Conservation (phyloP, 2,888 invertebrate genomes). For the Folsomia candida region DNA sequence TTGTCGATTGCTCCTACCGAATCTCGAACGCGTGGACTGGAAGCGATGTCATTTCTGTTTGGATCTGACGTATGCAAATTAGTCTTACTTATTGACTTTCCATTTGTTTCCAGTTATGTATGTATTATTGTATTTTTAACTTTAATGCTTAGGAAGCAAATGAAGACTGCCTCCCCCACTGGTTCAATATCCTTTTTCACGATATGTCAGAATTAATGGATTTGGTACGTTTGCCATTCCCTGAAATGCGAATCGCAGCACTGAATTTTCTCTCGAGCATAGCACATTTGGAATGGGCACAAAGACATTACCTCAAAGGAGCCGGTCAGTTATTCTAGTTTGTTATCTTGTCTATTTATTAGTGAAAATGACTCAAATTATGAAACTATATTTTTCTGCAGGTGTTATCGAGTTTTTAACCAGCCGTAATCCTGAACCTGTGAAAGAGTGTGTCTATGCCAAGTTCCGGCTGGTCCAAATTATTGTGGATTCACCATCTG, state of each 20-base stretch:
- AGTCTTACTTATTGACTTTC: too few species aligned
- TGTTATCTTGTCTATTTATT: too few species aligned
- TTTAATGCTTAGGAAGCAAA: constrained; percentile 35
- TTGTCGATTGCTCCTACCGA: constrained; percentile 38
- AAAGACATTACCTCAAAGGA: constrained; percentile 47
- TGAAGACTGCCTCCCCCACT: constrained; percentile 37
- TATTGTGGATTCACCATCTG: constrained; percentile 52
- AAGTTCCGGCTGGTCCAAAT: constrained; percentile 55
- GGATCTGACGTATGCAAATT: constrained; percentile 41
- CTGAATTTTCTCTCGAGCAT: constrained; percentile 46
- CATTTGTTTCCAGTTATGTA: too few species aligned
- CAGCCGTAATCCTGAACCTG: constrained; percentile 55
- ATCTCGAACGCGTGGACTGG: constrained; percentile 40
- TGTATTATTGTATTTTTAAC: too few species aligned
- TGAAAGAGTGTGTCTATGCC: constrained; percentile 55
- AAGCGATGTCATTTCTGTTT: constrained; percentile 43
- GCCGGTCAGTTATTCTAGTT: background rate
- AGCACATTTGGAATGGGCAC: constrained; percentile 49
- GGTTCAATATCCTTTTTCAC: constrained; percentile 46
- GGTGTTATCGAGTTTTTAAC: constrained; percentile 57
- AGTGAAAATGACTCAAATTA: too few species aligned
- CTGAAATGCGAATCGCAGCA: constrained; percentile 45
- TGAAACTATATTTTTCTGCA: constrained; percentile 40
- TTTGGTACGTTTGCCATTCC: constrained; percentile 49
- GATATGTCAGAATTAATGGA: constrained; percentile 37